Percentiles rank a stretch among this genome's conserved stretches.
Evolutionary conservation across 2,113 vertebrate species (phyloP).

Genomic region (Poeciliopsis prolifica): DNA sequence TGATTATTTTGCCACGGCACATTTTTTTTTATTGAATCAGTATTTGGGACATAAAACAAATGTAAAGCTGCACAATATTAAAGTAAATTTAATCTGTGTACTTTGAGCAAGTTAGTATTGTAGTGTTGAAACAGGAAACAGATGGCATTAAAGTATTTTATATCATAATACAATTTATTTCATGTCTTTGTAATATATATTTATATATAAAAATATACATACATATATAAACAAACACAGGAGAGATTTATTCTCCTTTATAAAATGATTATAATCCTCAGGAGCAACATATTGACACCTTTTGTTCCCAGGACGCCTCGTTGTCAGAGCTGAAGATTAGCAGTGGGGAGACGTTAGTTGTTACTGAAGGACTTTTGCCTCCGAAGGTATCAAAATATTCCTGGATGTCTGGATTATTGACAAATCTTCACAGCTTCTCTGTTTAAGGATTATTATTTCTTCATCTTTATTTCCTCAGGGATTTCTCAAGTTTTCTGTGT

Average conservation of each 20-base stretch:
- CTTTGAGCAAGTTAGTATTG: too few relatives aligned
- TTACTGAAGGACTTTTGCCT: slow-evolving; percentile 88
- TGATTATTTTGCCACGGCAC: too few relatives aligned
- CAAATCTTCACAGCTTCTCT: background rate
- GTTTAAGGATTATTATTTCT: slow-evolving; percentile 43
- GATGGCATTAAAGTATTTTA: background rate
- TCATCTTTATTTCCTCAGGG: slow-evolving; percentile 76
- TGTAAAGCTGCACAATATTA: too few relatives aligned
- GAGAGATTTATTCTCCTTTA: background rate
- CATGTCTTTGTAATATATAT: background rate
- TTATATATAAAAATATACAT: too few relatives aligned
- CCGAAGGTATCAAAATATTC: slow-evolving; percentile 78
- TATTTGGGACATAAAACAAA: too few relatives aligned
- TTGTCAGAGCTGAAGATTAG: slow-evolving; percentile 84
- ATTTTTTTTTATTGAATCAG: too few relatives aligned
- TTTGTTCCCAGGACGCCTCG: slow-evolving; percentile 80
- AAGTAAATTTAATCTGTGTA: too few relatives aligned
- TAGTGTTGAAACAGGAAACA: background rate
- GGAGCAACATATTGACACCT: background rate
- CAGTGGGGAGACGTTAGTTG: slow-evolving; percentile 88
- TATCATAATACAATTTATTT: background rate
- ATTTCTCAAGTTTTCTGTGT: slow-evolving; percentile 87
- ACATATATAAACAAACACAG: background rate
- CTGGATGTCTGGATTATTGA: background rate
- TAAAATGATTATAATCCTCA: background rate